Conservation (phyloP, 2,797 vertebrate genomes). For the Myotis pilosus region DNA sequence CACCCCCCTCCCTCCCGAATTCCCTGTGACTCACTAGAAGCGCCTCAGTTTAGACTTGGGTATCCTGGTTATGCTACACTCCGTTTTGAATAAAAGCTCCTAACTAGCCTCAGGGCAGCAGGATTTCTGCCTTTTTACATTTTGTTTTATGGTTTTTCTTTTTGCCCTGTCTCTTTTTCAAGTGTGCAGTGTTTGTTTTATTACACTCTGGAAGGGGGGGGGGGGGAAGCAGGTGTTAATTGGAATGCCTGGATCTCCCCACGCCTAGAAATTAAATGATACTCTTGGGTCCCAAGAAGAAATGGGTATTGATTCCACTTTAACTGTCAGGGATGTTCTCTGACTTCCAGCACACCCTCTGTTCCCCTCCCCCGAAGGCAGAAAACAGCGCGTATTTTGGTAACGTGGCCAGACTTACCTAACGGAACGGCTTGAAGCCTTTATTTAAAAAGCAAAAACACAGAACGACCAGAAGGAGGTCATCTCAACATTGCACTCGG, state of each 20-base stretch:
- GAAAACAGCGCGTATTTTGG: not conserved
- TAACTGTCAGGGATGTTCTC: conserved; percentile 56
- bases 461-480: not conserved
- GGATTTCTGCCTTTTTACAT: conserved; percentile 48
- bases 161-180: conserved; percentile 27
- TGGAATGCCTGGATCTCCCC: conserved; percentile 49
- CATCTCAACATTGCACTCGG: not conserved
- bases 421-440: not conserved
- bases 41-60: not conserved
- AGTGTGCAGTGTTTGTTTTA: conserved; percentile 26
- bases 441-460: conserved; percentile 10
- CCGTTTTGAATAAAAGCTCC: conserved; percentile 2
- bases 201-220: not conserved
- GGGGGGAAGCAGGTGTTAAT: conserved; percentile 24
- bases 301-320: conserved; percentile 69
- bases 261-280: conserved; percentile 61
- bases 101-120: not conserved
- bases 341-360: not conserved
- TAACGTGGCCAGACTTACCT: not conserved
- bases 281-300: conserved; percentile 65
- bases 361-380: not conserved
- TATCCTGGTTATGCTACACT: not conserved
- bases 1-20: not conserved
- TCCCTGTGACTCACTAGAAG: not conserved
- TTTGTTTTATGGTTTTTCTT: not conserved